Evolutionary conservation across 1,140 invertebrate species (phyloP).

Genomic region (Lordiphosa mommai): DNA sequence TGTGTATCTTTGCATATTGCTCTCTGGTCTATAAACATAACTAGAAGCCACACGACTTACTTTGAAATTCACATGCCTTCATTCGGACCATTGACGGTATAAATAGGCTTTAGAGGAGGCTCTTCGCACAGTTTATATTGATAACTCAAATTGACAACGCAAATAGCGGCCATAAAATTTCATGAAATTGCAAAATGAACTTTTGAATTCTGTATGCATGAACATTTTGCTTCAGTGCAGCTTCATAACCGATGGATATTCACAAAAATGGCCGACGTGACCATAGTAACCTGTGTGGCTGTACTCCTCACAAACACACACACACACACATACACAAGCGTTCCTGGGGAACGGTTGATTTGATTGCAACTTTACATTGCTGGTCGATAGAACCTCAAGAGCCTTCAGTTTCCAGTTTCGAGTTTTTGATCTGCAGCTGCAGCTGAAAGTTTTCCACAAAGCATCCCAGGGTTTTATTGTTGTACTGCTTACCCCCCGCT

Average conservation of each 20-base stretch:
- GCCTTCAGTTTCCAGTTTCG: constrained; percentile 13
- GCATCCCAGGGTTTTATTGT: constrained; percentile 46
- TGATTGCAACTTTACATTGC: constrained; percentile 54
- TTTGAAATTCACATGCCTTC: too few species aligned
- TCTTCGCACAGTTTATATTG: too few species aligned
- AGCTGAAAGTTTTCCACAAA: constrained; percentile 65
- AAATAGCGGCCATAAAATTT: too few species aligned
- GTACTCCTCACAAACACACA: constrained; percentile 1
- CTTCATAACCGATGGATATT: constrained; percentile 29
- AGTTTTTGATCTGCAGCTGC: constrained; percentile 57
- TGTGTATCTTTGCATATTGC: too few species aligned
- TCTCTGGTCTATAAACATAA: too few species aligned
- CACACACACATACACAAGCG: constrained; percentile 20
- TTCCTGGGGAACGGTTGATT: constrained; percentile 69
- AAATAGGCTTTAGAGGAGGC: too few species aligned
- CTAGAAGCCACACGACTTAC: too few species aligned
- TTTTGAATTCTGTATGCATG: not conserved
- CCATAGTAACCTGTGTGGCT: constrained; percentile 53
- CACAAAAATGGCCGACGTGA: constrained; percentile 64
- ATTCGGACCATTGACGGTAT: too few species aligned
- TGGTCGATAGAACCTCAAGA: constrained; percentile 23
- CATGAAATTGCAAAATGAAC: not conserved
- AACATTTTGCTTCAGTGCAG: not conserved
- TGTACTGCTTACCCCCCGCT: not conserved
- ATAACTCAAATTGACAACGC: too few species aligned